These are phyloP conservation scores for Drosophila pullipes DNA, from an alignment of 2,888 invertebrate species.

Conservation along the genomic window DNA sequence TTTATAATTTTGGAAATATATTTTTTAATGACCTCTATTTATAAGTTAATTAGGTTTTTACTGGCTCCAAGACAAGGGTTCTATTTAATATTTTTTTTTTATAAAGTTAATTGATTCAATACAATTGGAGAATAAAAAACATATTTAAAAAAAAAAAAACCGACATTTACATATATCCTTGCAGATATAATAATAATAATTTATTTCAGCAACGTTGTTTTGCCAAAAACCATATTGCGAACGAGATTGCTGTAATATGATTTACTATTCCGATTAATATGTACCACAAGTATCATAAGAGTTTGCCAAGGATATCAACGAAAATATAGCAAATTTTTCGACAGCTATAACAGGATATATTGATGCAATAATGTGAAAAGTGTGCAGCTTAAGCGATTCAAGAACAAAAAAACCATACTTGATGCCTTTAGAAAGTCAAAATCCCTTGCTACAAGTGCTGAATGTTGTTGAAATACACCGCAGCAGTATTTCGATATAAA, in stretches of 20 bases:
- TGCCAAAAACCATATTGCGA: not conserved
- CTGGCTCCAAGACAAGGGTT: not conserved
- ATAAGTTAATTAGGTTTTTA: not conserved
- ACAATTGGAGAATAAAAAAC: not conserved
- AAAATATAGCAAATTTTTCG: not conserved
- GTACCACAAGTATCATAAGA: not conserved
- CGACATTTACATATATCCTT: not conserved
- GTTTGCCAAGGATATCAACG: not conserved
- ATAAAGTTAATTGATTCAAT: not conserved
- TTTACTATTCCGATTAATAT: not conserved
- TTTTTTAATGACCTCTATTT: not conserved
- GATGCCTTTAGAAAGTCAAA: not conserved
- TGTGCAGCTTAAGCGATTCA: not conserved
- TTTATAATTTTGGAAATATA: not conserved
- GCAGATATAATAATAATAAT: not conserved
- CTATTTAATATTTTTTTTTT: not conserved
- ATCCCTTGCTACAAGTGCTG: not conserved
- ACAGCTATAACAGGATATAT: not conserved
- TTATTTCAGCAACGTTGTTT: not conserved
- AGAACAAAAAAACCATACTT: not conserved
- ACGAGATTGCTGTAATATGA: not conserved
- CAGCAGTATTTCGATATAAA: not conserved
- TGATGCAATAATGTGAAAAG: not conserved
- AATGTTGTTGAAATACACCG: not conserved
- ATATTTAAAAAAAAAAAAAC: not conserved